phyloP scores from a whole-genome alignment of 2,113 vertebrate species.

The Scomber japonicus region DNA sequence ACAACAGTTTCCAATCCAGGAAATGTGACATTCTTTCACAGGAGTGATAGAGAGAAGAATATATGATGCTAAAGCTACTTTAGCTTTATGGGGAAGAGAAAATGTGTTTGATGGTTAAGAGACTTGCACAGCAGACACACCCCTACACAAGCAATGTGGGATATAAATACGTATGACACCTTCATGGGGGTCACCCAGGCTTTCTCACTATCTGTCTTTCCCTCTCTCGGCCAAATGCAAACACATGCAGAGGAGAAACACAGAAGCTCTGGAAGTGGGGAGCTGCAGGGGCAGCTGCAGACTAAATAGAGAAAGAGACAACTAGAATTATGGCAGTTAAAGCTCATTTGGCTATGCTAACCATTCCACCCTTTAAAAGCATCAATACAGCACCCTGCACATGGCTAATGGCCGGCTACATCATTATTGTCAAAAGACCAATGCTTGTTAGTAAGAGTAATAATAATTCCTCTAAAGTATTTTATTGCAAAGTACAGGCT shows the following conservation, averaged over 20 bases:
- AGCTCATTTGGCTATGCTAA: constrained; percentile 46
- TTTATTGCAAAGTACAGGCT: constrained; percentile 33
- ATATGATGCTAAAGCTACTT: not conserved
- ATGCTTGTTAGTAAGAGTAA: constrained; percentile 36
- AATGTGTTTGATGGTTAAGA: constrained; percentile 55
- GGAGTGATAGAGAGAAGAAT: not conserved
- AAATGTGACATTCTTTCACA: too few species aligned
- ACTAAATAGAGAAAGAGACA: constrained; percentile 64
- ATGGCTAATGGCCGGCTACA: constrained; percentile 18
- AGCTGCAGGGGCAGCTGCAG: constrained; percentile 59
- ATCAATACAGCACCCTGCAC: constrained; percentile 20
- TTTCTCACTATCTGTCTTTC: constrained; percentile 4
- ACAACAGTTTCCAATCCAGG: too few species aligned
- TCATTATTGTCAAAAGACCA: constrained; percentile 34
- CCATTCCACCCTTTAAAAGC: constrained; percentile 32
- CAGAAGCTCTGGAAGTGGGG: constrained; percentile 49
- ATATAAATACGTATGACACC: constrained; percentile 64
- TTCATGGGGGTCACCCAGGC: constrained; percentile 40
- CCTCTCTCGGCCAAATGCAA: constrained; percentile 28
- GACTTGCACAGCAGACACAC: constrained; percentile 45
- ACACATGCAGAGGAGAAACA: constrained; percentile 43
- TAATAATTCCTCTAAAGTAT: constrained; percentile 19
- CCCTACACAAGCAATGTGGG: constrained; percentile 34
- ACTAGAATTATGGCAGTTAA: constrained; percentile 61
- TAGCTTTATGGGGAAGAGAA: constrained; percentile 28